Evolutionary conservation across 2,888 invertebrate species (phyloP).

Genomic region (Zhuqinia jingwanae): DNA sequence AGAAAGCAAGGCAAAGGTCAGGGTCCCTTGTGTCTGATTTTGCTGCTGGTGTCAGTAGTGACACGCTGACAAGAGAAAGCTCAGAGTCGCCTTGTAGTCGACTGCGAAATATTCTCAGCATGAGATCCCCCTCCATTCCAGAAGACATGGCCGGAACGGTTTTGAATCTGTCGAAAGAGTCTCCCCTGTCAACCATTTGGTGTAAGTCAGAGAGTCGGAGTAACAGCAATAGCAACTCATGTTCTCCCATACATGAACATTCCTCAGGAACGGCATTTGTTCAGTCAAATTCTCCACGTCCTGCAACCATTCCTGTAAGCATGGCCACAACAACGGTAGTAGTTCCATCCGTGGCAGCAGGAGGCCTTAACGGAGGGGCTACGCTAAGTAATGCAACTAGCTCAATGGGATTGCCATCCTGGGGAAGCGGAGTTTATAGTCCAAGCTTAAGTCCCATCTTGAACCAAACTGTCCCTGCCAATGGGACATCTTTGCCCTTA

Average conservation of each 20-base stretch:
- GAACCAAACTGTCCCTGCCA: slow-evolving; percentile 72
- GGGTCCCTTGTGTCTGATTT: slow-evolving; percentile 7
- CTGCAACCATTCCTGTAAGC: slow-evolving; percentile 64
- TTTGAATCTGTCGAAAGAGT: slow-evolving; percentile 76
- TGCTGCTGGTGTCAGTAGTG: slow-evolving; percentile 13
- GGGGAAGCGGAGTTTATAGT: slow-evolving; percentile 73
- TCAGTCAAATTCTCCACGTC: slow-evolving; percentile 66
- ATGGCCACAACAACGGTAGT: slow-evolving; percentile 28
- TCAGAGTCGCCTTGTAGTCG: slow-evolving; percentile 75
- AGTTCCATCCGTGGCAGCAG: background rate
- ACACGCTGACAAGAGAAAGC: slow-evolving; percentile 38
- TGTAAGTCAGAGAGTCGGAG: slow-evolving; percentile 37
- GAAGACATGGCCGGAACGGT: slow-evolving; percentile 72
- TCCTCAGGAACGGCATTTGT: slow-evolving; percentile 35
- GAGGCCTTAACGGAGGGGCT: background rate
- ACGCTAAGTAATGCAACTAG: slow-evolving; percentile 9
- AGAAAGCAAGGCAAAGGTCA: background rate
- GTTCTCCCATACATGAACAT: slow-evolving; percentile 43
- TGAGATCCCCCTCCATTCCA: slow-evolving; percentile 75
- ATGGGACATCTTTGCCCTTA: slow-evolving; percentile 61
- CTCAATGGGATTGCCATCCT: slow-evolving; percentile 47
- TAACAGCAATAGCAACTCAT: slow-evolving; percentile 42
- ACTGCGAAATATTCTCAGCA: slow-evolving; percentile 77
- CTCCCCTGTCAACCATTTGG: slow-evolving; percentile 60
- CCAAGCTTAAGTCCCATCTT: slow-evolving; percentile 74